A percentile compares a stretch with the other conserved stretches of the same genome.
Evolutionary conservation across 2,113 vertebrate genomes (phyloP).

Genomic region (Percina caprodes): DNA sequence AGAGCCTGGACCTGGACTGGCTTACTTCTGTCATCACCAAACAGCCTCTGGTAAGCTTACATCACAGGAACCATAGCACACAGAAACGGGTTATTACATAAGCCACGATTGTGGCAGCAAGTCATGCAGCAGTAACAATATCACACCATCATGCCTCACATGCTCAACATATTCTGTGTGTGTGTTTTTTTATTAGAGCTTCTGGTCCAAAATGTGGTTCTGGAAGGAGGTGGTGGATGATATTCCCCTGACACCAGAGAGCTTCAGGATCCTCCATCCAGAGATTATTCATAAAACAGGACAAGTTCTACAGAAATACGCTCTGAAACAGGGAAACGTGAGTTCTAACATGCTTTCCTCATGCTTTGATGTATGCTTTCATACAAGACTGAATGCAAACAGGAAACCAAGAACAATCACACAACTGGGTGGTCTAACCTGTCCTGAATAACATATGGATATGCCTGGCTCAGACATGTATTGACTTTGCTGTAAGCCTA

Average conservation of each 20-base stretch:
- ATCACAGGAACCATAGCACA: slow-evolving; percentile 30
- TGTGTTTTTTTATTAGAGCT: slow-evolving; percentile 71
- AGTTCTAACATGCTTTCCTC: slow-evolving; percentile 33
- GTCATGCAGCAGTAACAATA: neutral
- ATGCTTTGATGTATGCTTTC: neutral
- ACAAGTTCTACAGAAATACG: slow-evolving; percentile 73
- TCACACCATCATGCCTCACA: slow-evolving; percentile 29
- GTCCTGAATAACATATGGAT: slow-evolving; percentile 6
- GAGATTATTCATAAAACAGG: slow-evolving; percentile 81
- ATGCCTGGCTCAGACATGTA: neutral
- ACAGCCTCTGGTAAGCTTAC: slow-evolving; percentile 78
- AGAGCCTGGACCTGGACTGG: slow-evolving; percentile 86
- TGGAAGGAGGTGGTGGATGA: slow-evolving; percentile 85
- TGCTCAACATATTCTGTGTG: slow-evolving; percentile 7
- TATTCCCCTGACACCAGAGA: slow-evolving; percentile 80
- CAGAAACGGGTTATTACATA: slow-evolving; percentile 33
- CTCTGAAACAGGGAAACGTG: slow-evolving; percentile 72
- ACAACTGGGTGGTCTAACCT: neutral
- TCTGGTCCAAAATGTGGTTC: slow-evolving; percentile 88
- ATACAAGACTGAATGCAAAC: neutral
- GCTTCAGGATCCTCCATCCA: slow-evolving; percentile 84
- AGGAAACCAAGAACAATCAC: neutral
- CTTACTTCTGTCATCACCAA: slow-evolving; percentile 82
- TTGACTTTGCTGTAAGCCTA: neutral
- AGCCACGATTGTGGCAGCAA: slow-evolving; percentile 14